phyloP scores from a whole-genome alignment of 2,113 vertebrate species.

The Piaya cayana region DNA sequence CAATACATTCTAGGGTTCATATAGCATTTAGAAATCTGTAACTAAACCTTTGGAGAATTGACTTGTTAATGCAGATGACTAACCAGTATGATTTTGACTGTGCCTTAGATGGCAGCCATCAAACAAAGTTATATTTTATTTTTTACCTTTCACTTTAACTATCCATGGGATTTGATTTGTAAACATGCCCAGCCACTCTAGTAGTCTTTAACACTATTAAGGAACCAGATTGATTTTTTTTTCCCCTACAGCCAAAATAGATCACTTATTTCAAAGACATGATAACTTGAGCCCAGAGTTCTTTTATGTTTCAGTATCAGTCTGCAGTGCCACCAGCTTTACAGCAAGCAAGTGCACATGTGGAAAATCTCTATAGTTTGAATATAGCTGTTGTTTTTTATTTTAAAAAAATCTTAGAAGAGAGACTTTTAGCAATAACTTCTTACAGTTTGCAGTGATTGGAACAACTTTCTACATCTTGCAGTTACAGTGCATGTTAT shows the following conservation, averaged over 20 bases:
- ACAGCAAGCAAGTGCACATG: slow-evolving; percentile 1
- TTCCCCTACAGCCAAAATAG: slow-evolving; percentile 15
- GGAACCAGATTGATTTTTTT: slow-evolving; percentile 34
- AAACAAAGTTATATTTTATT: slow-evolving; percentile 41
- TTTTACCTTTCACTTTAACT: slow-evolving; percentile 43
- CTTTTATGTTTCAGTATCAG: background rate
- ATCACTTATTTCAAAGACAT: slow-evolving; percentile 58
- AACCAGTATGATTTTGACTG: background rate
- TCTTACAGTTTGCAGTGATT: background rate
- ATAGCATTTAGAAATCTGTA: background rate
- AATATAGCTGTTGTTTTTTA: background rate
- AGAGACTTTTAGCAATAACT: background rate
- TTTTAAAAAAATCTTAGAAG: background rate
- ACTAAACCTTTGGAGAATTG: background rate
- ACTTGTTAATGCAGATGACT: background rate
- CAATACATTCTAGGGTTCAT: background rate
- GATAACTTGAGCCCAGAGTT: slow-evolving; percentile 1
- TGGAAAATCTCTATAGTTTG: background rate
- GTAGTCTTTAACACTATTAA: slow-evolving; percentile 38
- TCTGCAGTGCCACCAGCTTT: slow-evolving; percentile 35
- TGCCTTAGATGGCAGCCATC: background rate
- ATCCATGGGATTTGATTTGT: slow-evolving; percentile 52
- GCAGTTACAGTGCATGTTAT: background rate
- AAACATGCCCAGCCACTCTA: slow-evolving; percentile 41
- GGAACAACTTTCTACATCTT: slow-evolving; percentile 10